These are phyloP conservation scores for Leptinotarsa tumamoca DNA, from an alignment of 2,888 invertebrate species.

Conservation along the genomic window DNA sequence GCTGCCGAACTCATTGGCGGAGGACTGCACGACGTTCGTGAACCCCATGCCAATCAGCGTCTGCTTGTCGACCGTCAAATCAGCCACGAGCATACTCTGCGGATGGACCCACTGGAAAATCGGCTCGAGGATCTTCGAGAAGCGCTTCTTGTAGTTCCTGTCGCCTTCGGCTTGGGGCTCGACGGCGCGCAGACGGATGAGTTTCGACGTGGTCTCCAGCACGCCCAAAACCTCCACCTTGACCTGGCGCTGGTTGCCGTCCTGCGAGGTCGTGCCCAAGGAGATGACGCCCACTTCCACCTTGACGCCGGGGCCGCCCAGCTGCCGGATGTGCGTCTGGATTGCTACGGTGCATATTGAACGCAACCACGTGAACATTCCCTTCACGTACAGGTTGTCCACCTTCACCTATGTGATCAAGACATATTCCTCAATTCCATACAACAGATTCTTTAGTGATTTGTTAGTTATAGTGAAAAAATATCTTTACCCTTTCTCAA, in stretches of 20 bases:
- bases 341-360: constrained; percentile 84
- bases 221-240: constrained; percentile 91
- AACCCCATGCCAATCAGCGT: constrained; percentile 85
- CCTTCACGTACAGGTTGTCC: constrained; percentile 76
- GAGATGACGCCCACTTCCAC: constrained; percentile 88
- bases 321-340: constrained; percentile 78
- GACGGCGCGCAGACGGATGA: constrained; percentile 82
- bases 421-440: too few relatives aligned
- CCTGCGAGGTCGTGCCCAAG: constrained; percentile 85
- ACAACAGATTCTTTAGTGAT: too few relatives aligned
- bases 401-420: constrained; percentile 69
- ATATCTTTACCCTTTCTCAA: too few relatives aligned
- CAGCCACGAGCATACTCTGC: constrained; percentile 82
- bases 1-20: constrained; percentile 66
- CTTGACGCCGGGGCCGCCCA: constrained; percentile 79
- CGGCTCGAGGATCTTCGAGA: constrained; percentile 86
- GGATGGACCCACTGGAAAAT: constrained; percentile 83
- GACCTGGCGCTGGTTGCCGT: constrained; percentile 75
- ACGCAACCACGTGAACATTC: constrained; percentile 78
- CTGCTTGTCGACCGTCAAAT: constrained; percentile 85
- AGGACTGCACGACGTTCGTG: constrained; percentile 76
- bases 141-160: constrained; percentile 81
- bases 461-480: too few relatives aligned
- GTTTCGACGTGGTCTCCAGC: constrained; percentile 79
- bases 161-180: constrained; percentile 85